Conservation (phyloP, 2,888 invertebrate genomes). For the Tetranychus piercei region DNA sequence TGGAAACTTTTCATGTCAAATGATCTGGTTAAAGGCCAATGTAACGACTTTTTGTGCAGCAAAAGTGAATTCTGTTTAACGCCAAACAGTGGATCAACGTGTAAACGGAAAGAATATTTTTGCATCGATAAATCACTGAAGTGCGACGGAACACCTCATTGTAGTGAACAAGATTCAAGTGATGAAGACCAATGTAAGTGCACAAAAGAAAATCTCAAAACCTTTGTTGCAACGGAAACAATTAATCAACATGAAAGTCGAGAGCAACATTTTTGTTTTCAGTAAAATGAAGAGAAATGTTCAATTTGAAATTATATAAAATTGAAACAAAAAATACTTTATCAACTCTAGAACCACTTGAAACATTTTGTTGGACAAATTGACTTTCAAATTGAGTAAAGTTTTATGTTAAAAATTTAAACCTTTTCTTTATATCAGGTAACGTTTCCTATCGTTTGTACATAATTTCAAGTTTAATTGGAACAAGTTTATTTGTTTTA, state of each 20-base stretch:
- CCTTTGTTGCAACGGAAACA: neutral
- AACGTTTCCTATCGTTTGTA: neutral
- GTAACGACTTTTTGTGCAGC: slow-evolving; percentile 31
- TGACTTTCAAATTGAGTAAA: too few relatives aligned
- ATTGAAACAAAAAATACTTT: too few relatives aligned
- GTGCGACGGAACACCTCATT: slow-evolving; percentile 34
- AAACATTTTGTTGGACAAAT: too few relatives aligned
- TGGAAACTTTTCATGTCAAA: neutral
- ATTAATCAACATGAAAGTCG: neutral
- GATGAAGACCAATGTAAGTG: slow-evolving; percentile 32
- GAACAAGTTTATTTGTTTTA: neutral
- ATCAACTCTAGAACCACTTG: too few relatives aligned
- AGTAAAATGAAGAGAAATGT: too few relatives aligned
- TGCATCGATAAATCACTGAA: slow-evolving; percentile 33
- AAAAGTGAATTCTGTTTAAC: slow-evolving; percentile 33
- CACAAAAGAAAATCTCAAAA: too few relatives aligned
- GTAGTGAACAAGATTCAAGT: slow-evolving; percentile 33
- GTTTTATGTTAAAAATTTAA: neutral
- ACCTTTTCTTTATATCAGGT: neutral
- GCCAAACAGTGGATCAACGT: slow-evolving; percentile 28
- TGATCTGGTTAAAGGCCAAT: slow-evolving; percentile 23
- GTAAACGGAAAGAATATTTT: slow-evolving; percentile 30
- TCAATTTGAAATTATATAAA: too few relatives aligned
- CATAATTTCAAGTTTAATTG: neutral
- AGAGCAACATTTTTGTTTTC: too few relatives aligned